Base-by-base conservation (phyloP, 2,797 vertebrate genomes). In the Argyrosomus regius region DNA sequence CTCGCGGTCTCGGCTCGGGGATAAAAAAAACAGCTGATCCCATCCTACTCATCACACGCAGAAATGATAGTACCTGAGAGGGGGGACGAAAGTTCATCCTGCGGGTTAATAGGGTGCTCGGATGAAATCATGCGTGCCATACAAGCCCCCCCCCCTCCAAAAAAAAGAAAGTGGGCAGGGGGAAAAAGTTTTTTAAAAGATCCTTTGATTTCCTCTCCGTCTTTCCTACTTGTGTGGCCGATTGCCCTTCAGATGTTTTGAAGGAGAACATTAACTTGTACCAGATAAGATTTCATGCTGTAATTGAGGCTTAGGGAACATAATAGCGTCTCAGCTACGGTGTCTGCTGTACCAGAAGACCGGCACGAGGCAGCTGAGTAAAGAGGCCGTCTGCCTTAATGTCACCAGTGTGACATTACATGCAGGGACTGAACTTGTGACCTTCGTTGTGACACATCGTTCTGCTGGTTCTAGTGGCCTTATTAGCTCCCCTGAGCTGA, bases 71-170 rank as follows among this genome's bases (percentile, higher is more conserved):
- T 59, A 84, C 78, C 66, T 54, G 80, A 86, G 69, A 65, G 50
- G 16, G 22, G 66, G 78, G 78, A 10, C 31, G 1, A 66, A 79
- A 80, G 88, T 89, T 92, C 89, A 89, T 60, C 79, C 73, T 20
- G 31, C 2, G n/a, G 91, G 94, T 93, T 94, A 95, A 95, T 91
- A 86, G 90, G 94, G 85, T 93, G 91, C 74, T 81, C 50, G 71
- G 81, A 85, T 85, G 89, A 90, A 94, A 93, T 91, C 84, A 77
- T 58, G 79, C 82, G 83, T 65, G 80, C 76, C 78, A 88, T 70
- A 73, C 53, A 79, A 71, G 69, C 10, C 26, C 28, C 31, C 31
- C 22, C 22, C 22, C 22, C 22, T 22, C 26, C 26, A 26, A 26
- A 39, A 39, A 43, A 69, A 65, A 48, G 73, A 78, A 82, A 66